phyloP scores from a whole-genome alignment of 2,888 invertebrate species.

The Blastobasis lacticolella region DNA sequence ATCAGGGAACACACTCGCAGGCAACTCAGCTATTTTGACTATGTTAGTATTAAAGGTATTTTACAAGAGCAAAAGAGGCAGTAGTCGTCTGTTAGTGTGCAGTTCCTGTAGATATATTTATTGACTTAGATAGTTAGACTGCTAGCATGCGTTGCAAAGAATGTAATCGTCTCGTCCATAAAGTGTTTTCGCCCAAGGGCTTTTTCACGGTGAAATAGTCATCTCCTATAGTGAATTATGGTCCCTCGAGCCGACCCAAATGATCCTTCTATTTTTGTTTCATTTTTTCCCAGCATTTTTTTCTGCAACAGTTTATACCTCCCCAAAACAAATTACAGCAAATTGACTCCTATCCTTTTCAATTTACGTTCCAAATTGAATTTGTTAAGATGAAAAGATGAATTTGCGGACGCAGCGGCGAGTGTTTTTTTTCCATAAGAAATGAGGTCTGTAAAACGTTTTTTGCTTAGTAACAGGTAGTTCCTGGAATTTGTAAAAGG shows the following conservation, averaged over 20 bases:
- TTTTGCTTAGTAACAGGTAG: slow-evolving; percentile 40
- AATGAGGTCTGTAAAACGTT: slow-evolving; percentile 22
- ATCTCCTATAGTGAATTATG: slow-evolving; percentile 38
- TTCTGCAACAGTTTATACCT: not conserved
- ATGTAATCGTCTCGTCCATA: no score
- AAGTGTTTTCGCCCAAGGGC: no score
- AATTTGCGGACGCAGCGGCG: not conserved
- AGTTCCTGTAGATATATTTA: no score
- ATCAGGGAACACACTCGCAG: no score
- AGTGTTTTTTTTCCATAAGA: slow-evolving; percentile 1
- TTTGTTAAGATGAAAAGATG: not conserved
- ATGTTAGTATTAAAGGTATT: no score
- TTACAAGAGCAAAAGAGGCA: no score
- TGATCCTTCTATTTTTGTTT: slow-evolving; percentile 26
- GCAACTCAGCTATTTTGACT: no score
- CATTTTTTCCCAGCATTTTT: slow-evolving; percentile 19
- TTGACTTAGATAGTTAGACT: no score
- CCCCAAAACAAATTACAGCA: not conserved
- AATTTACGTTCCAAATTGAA: not conserved
- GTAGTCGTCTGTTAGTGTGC: no score
- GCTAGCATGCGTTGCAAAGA: no score
- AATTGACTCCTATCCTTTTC: not conserved
- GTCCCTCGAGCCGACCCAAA: slow-evolving; percentile 22
- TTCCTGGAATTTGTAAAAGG: not conserved
- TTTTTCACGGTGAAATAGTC: no score